phyloP scores from a whole-genome alignment of 2,797 vertebrate genomes.

The Serranus cabrilla region DNA sequence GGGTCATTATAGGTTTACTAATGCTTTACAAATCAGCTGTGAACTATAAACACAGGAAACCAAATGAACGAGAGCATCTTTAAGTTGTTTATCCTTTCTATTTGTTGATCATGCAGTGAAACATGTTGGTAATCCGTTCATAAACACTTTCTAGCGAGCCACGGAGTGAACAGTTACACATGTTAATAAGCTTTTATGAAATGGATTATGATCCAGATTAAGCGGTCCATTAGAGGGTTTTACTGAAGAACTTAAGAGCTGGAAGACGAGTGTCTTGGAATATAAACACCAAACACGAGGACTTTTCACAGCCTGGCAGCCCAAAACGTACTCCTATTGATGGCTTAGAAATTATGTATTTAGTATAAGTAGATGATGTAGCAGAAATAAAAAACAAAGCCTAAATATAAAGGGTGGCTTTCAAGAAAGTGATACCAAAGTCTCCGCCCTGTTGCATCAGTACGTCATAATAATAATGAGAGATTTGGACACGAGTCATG shows the following conservation, averaged over 20 bases:
- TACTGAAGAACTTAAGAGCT: conserved; percentile 3
- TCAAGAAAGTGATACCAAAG: neutral
- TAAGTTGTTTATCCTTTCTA: neutral
- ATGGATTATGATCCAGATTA: conserved; percentile 9
- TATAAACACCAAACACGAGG: neutral
- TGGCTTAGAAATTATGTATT: neutral
- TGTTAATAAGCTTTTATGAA: neutral
- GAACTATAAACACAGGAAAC: no score
- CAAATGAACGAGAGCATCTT: no score
- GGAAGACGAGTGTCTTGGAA: neutral
- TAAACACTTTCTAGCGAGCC: neutral
- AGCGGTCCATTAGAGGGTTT: neutral
- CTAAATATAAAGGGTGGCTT: neutral
- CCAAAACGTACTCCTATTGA: neutral
- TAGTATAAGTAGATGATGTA: neutral
- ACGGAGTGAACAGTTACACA: neutral
- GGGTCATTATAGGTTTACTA: neutral
- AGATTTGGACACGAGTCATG: no score
- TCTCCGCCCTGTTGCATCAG: neutral
- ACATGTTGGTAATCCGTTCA: neutral
- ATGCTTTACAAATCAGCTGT: neutral
- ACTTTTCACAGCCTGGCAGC: neutral
- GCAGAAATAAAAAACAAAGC: neutral
- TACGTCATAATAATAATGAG: no score
- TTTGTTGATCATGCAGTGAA: no score